Base-by-base conservation (phyloP, 2,797 vertebrate genomes). In the Rhinogobio ventralis region DNA sequence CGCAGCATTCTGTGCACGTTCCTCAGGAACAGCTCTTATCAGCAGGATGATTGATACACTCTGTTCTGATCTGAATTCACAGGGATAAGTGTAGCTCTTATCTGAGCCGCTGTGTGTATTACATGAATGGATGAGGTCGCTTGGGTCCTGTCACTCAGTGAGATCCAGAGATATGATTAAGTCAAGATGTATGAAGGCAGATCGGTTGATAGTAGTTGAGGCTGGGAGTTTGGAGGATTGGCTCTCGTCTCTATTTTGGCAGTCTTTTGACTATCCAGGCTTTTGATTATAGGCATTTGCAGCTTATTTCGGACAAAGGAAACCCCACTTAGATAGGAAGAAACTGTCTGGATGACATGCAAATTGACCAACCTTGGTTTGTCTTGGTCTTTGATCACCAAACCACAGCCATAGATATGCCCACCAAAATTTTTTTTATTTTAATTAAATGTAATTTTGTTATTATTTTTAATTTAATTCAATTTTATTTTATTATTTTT, bases 11-110 rank as follows among this genome's bases (percentile, higher is more conserved):
- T 23, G 4, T 68, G 45, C 62, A 68, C 20, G 46, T 53, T 68
- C 13, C 64, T 19, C 46, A 7, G 78, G 30, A 82, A 3, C 19
- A 1, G 25, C 80, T 60, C 55, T 82, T 73, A 72, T 82, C 68
- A 57, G 80, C 53, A 2, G n/a, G 36, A 57, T 81, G 79, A 81
- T 55, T 72, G 36, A 82, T 55, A 8, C 67, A 57, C 20, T 53
- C 78, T 36, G 51, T 81, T 64, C 23, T 60, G 76, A 78, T 78
- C 36, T 64, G 39, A 78, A 46, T 79, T 79, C 77, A 51, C 60
- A 45, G 25, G 45, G 42, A 79, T 79, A 66, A 79, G 60, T 71
- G 33, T 67, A 80, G 33, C 49, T 45, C 79, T 81, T 69, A 82
- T 71, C 80, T 60, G 39, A 82, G 51, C n/a, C 3, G 11, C 53